Base-by-base conservation (phyloP, 2,888 invertebrate genomes). In the Scelioninae gen. 1 region DNA sequence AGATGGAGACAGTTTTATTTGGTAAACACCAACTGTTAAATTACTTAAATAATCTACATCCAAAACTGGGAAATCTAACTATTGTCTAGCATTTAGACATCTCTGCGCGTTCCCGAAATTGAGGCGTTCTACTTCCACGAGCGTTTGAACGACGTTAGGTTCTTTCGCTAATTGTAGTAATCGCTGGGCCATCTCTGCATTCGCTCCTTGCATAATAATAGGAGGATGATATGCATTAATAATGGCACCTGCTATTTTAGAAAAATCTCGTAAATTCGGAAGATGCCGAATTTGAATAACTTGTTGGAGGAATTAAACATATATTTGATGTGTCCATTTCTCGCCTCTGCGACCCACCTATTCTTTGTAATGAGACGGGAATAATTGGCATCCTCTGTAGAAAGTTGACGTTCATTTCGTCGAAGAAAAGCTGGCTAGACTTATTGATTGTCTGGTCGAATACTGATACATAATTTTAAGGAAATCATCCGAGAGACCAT, bases 351-450 rank as follows among this genome's bases (percentile, higher is more conserved):
- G 8, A 75, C 56, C 75, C 38, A 75, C 29, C 16, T 29, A 11
- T 15, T 43, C 53, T 53, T 53, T 29, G 53, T 53, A n/a, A 66
- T 34, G 5, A 66, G 13, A 40, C 66, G 40, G 9, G 72, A 66
- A 55, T 83, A 60, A 56, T 85, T 86, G 8, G 85, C 77, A 75
- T 85, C 84, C 23, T 76, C 47, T 15, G 75, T 71, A 11, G 82
- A 38, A 6, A 85, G 49, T 65, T 86, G 85, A 13, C 31, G 58
- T 31, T 56, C n/a, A 34, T 47, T 53, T 6, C 0, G 49, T 10
- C 38, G 45, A 40, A 80, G 53, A 45, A 75, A 6, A 55, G 49
- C 32, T 10, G 65, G 60, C 63, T 15, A 47, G 6, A 34, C 63
- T 63, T 3, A n/a, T 10, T 49, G 63, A 23, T 34, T 32, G 63